Base-by-base conservation (phyloP, 2,888 invertebrate genomes). In the Noctua fimbriata region DNA sequence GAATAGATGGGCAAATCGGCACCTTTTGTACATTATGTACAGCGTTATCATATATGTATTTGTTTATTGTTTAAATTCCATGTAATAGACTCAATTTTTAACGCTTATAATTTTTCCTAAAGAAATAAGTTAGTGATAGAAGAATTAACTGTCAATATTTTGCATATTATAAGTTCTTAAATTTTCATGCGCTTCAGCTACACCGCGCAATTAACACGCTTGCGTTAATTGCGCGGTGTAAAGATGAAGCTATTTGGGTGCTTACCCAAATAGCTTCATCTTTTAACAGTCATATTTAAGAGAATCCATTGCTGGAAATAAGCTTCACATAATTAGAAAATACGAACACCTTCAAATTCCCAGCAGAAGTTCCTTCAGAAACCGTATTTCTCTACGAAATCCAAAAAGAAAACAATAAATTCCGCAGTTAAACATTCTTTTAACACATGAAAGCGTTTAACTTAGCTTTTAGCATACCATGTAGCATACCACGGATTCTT, bases 401-500 rank as follows among this genome's bases (percentile, higher is more conserved):
- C 52, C 44, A 16, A n/a, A 78, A 58, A 55, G 10, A 14, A 21
- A 28, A 28, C 16, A 7, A 14, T 52, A 5, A n/a, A 77, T 52
- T 60, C 41, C 1, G 9, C 14, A 71, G 24, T 36, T 60, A n/a
- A 49, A 74, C 44, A 79, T 65, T 72, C 21, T 41, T 66, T 49
- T 24, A 76, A 36, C 52, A 60, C 63, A 60, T 71, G 28, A 10
- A 24, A 36, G 47, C 52, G 6, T 66, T 60, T 65, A 81, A 65
- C 16, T 41, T 24, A 55, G 52, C 44, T 36, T 28, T 70, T 80
- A 80, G 28, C 65, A 55, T 66, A 72, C 21, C 63, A 21, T 60
- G 55, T 67, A 70, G 63, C 66, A 82, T 86, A 69, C 55, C 60
- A 52, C 60, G 36, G 24, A 78, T 71, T n/a, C 65, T 24, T 32